Conservation (phyloP, 2,797 vertebrate species). For the Mionectes olivaceus region DNA sequence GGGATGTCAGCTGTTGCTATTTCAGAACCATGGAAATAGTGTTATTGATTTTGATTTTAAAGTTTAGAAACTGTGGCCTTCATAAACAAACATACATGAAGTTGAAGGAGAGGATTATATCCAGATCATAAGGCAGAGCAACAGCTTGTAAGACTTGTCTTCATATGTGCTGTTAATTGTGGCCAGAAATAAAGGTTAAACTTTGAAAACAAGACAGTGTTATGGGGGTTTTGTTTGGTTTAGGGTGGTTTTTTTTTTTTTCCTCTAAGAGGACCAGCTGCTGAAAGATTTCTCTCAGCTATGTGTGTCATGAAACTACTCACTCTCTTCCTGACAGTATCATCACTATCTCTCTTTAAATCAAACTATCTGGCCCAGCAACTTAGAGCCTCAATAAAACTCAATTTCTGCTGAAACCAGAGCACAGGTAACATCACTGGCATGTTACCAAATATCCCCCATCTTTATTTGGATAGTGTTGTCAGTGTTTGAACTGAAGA, state of each 20-base stretch:
- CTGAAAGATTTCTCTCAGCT: neutral
- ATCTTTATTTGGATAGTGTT: neutral
- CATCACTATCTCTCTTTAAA: neutral
- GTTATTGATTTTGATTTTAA: neutral
- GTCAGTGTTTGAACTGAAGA: neutral
- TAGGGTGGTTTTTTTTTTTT: neutral
- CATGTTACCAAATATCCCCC: fast-evolving
- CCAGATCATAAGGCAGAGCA: neutral
- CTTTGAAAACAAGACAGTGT: neutral
- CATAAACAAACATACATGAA: neutral
- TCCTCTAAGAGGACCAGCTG: neutral
- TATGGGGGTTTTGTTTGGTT: neutral
- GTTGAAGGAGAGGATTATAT: neutral
- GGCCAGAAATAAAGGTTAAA: neutral
- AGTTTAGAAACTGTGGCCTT: neutral
- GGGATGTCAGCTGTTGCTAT: neutral
- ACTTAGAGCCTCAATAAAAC: neutral
- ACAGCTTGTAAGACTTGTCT: neutral
- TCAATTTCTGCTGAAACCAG: neutral
- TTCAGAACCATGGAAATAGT: neutral
- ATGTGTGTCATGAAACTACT: too few species aligned
- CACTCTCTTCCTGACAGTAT: neutral
- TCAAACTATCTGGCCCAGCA: neutral
- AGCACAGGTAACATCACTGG: neutral
- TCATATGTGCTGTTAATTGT: neutral